Evolutionary conservation across 1,140 invertebrate species (phyloP).

Genomic region (Aphidius ervi): DNA sequence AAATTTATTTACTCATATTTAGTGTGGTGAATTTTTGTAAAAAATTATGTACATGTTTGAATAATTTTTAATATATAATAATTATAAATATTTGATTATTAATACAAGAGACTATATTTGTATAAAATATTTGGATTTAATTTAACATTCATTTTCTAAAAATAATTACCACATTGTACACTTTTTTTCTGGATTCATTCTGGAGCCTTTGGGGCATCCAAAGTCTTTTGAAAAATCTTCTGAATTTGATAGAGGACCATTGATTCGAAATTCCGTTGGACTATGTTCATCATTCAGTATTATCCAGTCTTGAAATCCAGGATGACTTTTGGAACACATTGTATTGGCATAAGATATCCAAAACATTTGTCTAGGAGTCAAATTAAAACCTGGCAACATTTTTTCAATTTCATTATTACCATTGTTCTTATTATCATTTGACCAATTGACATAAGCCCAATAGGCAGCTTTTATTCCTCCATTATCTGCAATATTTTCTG

Average conservation of each 20-base stretch:
- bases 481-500: constrained; percentile 89
- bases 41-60: no score
- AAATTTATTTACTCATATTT: no score
- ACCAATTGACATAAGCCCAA: constrained; percentile 72
- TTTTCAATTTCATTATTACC: constrained; percentile 37
- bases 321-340: constrained; percentile 47
- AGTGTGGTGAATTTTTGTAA: no score
- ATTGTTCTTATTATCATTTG: no score
- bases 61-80: no score
- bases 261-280: constrained; percentile 70
- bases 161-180: constrained; percentile 70
- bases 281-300: constrained; percentile 39
- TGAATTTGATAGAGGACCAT: constrained; percentile 80
- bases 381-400: constrained; percentile 49
- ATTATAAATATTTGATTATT: no score
- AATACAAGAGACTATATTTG: no score
- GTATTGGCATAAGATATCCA: constrained; percentile 61
- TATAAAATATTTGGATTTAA: no score
- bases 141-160: no score
- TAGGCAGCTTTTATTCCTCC: constrained; percentile 85
- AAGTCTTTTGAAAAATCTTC: constrained; percentile 79
- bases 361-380: constrained; percentile 55
- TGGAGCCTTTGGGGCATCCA: constrained; percentile 69
- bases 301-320: constrained; percentile 28
- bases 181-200: constrained; percentile 81